Base-by-base conservation (phyloP, 2,888 invertebrate genomes). In the Dasypogon diadema region DNA sequence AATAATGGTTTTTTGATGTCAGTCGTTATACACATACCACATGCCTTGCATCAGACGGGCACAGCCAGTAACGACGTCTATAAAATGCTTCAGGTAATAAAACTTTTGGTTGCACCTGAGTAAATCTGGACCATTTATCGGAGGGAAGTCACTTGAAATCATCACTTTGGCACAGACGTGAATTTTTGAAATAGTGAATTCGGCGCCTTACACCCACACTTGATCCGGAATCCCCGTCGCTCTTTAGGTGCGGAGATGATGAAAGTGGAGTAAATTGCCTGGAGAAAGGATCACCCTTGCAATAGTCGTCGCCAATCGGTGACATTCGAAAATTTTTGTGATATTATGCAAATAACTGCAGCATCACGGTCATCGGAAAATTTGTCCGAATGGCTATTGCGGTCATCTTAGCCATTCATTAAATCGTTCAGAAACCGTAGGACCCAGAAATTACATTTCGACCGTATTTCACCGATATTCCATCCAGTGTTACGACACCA, bases 161-260 rank as follows among this genome's bases (percentile, higher is more conserved):
- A n/a, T 24, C 6, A 14, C 18, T 26, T 2, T n/a, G 3, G 12
- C 18, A 5, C 26, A 10, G 56, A 24, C 10, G 24, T 51, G 14
- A 12, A 6, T 51, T 51, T 51, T 51, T 51, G 14, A 51, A 51
- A 51, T 51, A 51, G 51, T 51, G 12, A 37, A 37, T 21, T 18
- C 18, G 60, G 60, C 60, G 60, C 60, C 60, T 63, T 63, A 63
- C 60, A 63, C 60, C 60, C 37, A 63, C 60, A 37, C 34, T 12
- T 63, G 60, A 37, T 63, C 60, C 60, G 37, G 60, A 63, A 63
- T 63, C 37, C 21, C 60, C 1, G 37, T 37, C 34, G n/a, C 37
- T 30, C 42, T 16, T 14, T 18, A 37, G 37, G 56, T 56, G 56
- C 26, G 30, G 30, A 26, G n/a, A 4, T 26, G 30, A 26, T n/a